A percentile compares a stretch with the other conserved stretches of the same genome.
Evolutionary conservation across 35 echinoderm and acorn worm genomes (phyloP).

Genomic region (Amphiura filiformis): DNA sequence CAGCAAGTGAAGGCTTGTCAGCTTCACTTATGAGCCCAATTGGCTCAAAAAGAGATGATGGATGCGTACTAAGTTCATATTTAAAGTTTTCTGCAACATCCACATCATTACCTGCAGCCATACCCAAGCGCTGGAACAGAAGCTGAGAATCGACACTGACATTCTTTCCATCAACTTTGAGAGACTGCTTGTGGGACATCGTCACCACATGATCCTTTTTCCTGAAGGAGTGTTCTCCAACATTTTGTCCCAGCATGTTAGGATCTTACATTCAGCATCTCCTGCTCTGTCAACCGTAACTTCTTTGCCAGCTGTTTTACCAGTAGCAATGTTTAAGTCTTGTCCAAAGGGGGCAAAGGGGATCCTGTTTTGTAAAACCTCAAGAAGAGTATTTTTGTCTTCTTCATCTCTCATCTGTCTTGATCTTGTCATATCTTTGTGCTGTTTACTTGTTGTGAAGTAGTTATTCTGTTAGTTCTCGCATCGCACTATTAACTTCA

Average conservation of each 20-base stretch:
- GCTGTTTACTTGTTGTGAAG: slow-evolving; percentile 42
- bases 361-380: slow-evolving; percentile 24
- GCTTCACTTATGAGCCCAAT: background rate
- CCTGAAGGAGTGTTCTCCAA: slow-evolving; percentile 53
- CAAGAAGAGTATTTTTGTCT: slow-evolving; percentile 10
- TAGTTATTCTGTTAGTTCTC: slow-evolving; percentile 37
- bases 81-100: slow-evolving; percentile 28
- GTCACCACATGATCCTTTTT: slow-evolving; percentile 53
- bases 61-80: slow-evolving; percentile 78
- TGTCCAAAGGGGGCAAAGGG: slow-evolving; percentile 60
- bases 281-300: slow-evolving; percentile 59
- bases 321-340: slow-evolving; percentile 39
- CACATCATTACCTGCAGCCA: background rate
- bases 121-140: slow-evolving; percentile 56
- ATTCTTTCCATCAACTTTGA: slow-evolving; percentile 32
- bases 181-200: slow-evolving; percentile 5
- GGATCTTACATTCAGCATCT: slow-evolving; percentile 33
- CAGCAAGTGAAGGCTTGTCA: slow-evolving; percentile 54
- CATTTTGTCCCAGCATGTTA: slow-evolving; percentile 22
- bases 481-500: slow-evolving; percentile 65
- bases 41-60: slow-evolving; percentile 61
- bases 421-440: slow-evolving; percentile 43
- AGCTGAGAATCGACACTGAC: slow-evolving; percentile 63
- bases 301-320: slow-evolving; percentile 25
- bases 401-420: background rate